Evolutionary conservation across 2,113 vertebrate genomes (phyloP).

Genomic region (Dipodomys stephensi): DNA sequence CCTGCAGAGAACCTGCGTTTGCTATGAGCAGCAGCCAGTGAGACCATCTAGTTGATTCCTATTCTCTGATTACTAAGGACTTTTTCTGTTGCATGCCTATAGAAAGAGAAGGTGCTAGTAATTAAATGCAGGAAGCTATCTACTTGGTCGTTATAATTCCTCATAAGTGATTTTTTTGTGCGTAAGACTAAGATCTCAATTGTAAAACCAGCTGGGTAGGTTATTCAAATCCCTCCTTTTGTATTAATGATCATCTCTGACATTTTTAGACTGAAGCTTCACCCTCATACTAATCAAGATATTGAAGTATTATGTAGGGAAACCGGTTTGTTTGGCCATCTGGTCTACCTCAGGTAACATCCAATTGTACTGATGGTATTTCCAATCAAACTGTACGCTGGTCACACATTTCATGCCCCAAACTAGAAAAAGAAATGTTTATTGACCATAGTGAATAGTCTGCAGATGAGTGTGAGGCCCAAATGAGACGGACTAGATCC

Average conservation of each 20-base stretch:
- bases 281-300: background rate
- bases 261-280: background rate
- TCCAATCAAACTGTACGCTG: background rate
- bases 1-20: no score
- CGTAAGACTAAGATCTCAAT: background rate
- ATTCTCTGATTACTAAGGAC: no score
- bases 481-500: no score
- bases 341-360: background rate
- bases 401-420: background rate
- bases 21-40: no score
- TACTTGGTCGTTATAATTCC: background rate
- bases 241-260: background rate
- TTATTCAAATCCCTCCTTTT: background rate
- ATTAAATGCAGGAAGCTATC: background rate
- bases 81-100: no score
- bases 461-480: no score
- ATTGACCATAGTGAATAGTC: background rate
- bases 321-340: background rate
- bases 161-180: background rate
- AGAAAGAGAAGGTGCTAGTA: background rate
- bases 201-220: background rate
- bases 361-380: background rate
- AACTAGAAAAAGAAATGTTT: conserved; percentile 6
- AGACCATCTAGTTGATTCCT: no score
- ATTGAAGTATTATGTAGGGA: background rate